Evolutionary conservation across 2,113 vertebrate genomes (phyloP).

Genomic region (Copsychus sechellarum): DNA sequence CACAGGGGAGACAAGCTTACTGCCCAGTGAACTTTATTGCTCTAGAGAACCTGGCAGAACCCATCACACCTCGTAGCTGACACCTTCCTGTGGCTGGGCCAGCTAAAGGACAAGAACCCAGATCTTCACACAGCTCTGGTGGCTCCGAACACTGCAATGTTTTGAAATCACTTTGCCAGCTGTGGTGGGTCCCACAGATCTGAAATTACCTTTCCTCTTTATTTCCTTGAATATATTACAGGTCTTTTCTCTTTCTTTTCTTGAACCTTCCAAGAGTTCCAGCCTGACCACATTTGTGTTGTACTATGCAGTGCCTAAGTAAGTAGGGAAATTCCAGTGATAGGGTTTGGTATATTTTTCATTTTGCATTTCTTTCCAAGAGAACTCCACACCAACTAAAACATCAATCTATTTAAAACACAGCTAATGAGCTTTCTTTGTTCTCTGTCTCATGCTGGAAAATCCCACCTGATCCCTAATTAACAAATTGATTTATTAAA

Average conservation of each 20-base stretch:
- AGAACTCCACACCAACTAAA: background rate
- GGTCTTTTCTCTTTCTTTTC: background rate
- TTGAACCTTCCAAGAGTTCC: background rate
- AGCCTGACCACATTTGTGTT: background rate
- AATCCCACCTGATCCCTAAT: slow-evolving; percentile 60
- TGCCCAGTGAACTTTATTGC: background rate
- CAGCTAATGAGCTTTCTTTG: slow-evolving; percentile 33
- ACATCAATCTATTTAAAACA: slow-evolving; percentile 5
- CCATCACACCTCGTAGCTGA: background rate
- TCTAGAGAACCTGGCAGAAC: background rate
- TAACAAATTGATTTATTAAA: slow-evolving; percentile 54
- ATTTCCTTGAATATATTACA: background rate
- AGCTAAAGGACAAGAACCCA: background rate
- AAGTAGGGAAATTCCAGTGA: background rate
- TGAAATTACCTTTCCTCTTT: background rate
- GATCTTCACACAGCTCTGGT: background rate
- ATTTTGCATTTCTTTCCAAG: background rate
- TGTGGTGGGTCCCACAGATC: background rate
- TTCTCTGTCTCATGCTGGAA: background rate
- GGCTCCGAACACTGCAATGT: background rate
- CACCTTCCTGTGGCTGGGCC: background rate
- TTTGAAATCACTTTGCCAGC: background rate
- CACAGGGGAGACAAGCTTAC: background rate
- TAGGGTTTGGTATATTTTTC: background rate
- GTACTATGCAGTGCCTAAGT: background rate